Evolutionary conservation across 2,113 vertebrate genomes (phyloP).

Genomic region (Colossoma macropomum): DNA sequence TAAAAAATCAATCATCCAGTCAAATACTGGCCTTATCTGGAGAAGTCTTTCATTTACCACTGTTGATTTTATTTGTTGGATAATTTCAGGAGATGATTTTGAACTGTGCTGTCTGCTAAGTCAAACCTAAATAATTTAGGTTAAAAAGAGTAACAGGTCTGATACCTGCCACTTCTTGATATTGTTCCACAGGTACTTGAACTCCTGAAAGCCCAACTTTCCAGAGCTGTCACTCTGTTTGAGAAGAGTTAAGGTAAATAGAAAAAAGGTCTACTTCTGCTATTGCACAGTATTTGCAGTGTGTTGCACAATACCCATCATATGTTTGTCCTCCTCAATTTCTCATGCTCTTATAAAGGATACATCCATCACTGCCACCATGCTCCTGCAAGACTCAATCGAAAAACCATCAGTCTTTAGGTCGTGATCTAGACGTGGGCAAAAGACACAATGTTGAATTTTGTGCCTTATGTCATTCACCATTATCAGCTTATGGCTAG

Average conservation of each 20-base stretch:
- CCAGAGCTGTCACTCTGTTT: slow-evolving; percentile 84
- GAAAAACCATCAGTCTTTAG: slow-evolving; percentile 89
- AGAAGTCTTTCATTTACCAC: background rate
- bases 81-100: background rate
- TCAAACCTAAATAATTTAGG: no score
- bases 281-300: background rate
- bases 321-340: background rate
- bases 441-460: background rate
- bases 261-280: background rate
- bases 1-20: background rate
- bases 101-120: background rate
- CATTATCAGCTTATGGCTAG: background rate
- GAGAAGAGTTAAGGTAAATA: slow-evolving; percentile 61
- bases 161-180: slow-evolving; percentile 94
- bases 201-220: slow-evolving; percentile 94
- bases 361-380: slow-evolving; percentile 97
- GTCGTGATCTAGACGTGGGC: slow-evolving; percentile 76
- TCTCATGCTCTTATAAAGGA: slow-evolving; percentile 69
- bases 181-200: slow-evolving; percentile 94
- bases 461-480: background rate
- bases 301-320: background rate
- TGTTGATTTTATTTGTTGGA: background rate
- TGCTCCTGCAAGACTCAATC: slow-evolving; percentile 92
- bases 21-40: background rate
- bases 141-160: background rate